Conservation (phyloP, 2,113 vertebrate genomes). For the Xenopus borealis region DNA sequence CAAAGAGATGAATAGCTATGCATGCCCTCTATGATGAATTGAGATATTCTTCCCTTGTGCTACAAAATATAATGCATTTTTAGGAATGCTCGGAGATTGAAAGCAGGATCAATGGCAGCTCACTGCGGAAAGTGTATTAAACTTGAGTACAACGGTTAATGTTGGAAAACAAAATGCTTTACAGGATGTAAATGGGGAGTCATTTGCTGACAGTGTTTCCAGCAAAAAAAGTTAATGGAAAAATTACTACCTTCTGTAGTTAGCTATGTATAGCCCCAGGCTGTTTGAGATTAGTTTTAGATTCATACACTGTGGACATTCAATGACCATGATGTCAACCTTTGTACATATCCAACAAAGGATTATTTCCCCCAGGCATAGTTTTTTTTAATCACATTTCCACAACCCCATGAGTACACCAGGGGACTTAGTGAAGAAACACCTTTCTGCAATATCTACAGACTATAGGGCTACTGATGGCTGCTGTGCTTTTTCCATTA, state of each 20-base stretch:
- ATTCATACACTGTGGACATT: conserved; percentile 67
- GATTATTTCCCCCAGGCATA: conserved; percentile 61
- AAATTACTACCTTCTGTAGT: conserved; percentile 60
- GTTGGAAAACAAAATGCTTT: conserved; percentile 49
- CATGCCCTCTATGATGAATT: conserved; percentile 27
- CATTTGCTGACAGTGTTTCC: conserved; percentile 55
- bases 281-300: conserved; percentile 73
- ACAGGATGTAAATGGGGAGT: conserved; percentile 48
- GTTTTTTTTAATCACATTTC: conserved; percentile 63
- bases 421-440: conserved; percentile 52
- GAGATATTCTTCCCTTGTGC: conserved; percentile 24
- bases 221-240: conserved; percentile 55
- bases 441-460: conserved; percentile 47
- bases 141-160: conserved; percentile 48
- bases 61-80: conserved; percentile 35
- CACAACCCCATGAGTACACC: conserved; percentile 59
- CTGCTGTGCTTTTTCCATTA: conserved; percentile 17
- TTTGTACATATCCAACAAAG: conserved; percentile 58
- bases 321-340: conserved; percentile 60
- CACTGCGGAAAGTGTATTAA: conserved; percentile 38
- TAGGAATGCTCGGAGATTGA: conserved; percentile 39
- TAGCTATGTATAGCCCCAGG: conserved; percentile 62
- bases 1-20: conserved; percentile 28
- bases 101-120: conserved; percentile 41
- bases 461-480: conserved; percentile 31